phyloP scores from a whole-genome alignment of 2,888 invertebrate species.

The Bombyx huttoni region DNA sequence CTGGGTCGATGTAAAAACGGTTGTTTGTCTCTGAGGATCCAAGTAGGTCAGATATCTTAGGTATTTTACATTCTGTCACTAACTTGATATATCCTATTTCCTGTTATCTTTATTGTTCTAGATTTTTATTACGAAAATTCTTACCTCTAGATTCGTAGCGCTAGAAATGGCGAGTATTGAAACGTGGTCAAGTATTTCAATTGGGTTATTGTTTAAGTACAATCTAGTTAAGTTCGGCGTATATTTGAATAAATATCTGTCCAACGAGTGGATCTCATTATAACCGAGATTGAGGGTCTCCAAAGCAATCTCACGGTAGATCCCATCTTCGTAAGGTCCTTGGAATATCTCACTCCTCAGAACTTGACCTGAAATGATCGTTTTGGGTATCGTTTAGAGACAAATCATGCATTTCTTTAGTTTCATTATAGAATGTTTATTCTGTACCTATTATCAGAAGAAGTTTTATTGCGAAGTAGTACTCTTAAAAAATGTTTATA shows the following conservation, averaged over 20 bases:
- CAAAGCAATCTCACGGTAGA: conserved; percentile 72
- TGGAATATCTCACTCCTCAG: conserved; percentile 76
- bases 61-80: background rate
- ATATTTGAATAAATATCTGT: conserved; percentile 75
- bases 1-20: background rate
- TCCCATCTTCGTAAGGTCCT: conserved; percentile 72
- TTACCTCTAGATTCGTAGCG: conserved; percentile 69
- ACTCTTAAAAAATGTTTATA: no score
- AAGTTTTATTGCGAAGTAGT: no score
- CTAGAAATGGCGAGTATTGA: conserved; percentile 73
- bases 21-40: background rate
- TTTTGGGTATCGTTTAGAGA: background rate
- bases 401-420: no score
- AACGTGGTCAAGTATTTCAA: conserved; percentile 73
- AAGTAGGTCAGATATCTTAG: background rate
- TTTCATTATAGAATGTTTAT: no score
- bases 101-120: background rate
- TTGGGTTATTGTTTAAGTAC: conserved; percentile 74
- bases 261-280: conserved; percentile 75
- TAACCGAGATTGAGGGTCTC: conserved; percentile 75
- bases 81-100: background rate
- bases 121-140: background rate
- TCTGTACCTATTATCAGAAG: no score
- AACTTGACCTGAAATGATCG: conserved; percentile 65
- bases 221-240: conserved; percentile 74